A percentile compares a stretch with the other conserved stretches of the same genome.
These are phyloP conservation scores for Sorex araneus DNA, from an alignment of 2,113 vertebrate genomes.

Conservation along the genomic window DNA sequence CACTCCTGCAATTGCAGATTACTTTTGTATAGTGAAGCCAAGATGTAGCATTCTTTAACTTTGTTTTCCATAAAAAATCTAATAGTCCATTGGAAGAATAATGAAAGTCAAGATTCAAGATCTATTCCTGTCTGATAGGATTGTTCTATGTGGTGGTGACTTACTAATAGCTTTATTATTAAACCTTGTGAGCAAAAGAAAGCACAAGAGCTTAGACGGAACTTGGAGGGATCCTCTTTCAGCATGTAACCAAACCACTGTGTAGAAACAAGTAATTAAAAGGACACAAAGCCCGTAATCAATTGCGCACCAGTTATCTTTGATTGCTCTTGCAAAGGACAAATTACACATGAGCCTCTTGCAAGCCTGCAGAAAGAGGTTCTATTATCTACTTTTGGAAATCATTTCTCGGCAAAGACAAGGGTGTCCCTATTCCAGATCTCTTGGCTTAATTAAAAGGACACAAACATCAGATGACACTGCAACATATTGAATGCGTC, in stretches of 20 bases:
- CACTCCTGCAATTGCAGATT: background rate
- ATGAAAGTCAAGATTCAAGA: conserved; percentile 73
- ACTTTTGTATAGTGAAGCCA: conserved; percentile 44
- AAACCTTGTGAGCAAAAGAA: conserved; percentile 83
- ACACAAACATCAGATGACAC: conserved; percentile 88
- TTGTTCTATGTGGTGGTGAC: conserved; percentile 79
- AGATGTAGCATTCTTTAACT: conserved; percentile 51
- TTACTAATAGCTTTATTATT: conserved; percentile 87
- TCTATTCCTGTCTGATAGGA: conserved; percentile 75
- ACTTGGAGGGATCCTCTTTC: conserved; percentile 84
- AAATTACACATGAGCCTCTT: conserved; percentile 88
- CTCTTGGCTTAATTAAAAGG: conserved; percentile 90
- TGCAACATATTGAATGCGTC: conserved; percentile 86
- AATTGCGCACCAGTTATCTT: conserved; percentile 89
- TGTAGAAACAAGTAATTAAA: conserved; percentile 91
- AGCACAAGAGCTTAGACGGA: conserved; percentile 75
- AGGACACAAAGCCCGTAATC: conserved; percentile 89
- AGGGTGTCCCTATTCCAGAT: conserved; percentile 88
- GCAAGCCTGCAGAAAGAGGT: conserved; percentile 83
- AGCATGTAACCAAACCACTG: conserved; percentile 87
- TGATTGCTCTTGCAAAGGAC: conserved; percentile 90
- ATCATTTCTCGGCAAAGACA: conserved; percentile 88
- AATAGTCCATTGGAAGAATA: conserved; percentile 64
- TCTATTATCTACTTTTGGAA: conserved; percentile 87
- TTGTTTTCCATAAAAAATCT: conserved; percentile 68